A percentile compares a stretch with the other conserved stretches of the same genome.
phyloP scores from a whole-genome alignment of 2,888 invertebrate genomes.

The Miltochrista miniata region DNA sequence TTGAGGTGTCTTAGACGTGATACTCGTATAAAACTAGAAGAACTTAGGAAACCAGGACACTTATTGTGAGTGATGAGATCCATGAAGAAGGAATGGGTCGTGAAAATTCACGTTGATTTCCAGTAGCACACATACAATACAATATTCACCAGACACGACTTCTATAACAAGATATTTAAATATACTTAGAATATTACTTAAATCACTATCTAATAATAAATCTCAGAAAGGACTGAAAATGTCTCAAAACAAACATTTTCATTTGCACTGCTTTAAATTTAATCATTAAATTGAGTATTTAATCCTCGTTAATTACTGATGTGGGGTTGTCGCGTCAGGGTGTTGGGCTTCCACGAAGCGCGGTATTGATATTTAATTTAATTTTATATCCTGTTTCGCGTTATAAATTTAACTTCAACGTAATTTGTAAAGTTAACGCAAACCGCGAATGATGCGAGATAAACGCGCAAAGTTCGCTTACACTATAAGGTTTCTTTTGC shows the following conservation, averaged over 20 bases:
- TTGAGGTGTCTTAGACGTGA: no score
- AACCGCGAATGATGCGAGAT: neutral
- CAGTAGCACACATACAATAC: no score
- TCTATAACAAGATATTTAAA: no score
- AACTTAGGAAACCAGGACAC: no score
- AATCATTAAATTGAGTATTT: conserved; percentile 50
- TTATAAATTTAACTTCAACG: conserved; percentile 12
- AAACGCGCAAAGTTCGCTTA: neutral
- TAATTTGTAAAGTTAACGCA: neutral
- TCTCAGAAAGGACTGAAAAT: neutral
- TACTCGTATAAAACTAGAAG: no score
- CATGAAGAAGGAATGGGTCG: no score
- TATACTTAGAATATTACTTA: no score
- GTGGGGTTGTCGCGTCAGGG: conserved; percentile 42
- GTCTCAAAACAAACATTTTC: neutral
- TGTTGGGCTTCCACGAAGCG: conserved; percentile 49
- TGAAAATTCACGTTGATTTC: no score
- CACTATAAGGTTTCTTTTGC: no score
- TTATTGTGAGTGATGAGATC: no score
- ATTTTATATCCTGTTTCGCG: conserved; percentile 42
- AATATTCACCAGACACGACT: no score
- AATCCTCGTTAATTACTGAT: conserved; percentile 58
- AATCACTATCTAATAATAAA: neutral
- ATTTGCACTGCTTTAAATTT: conserved; percentile 32
- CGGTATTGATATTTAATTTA: conserved; percentile 78